Percentiles rank a stretch among this genome's conserved stretches.
phyloP scores from a whole-genome alignment of 2,888 invertebrate genomes.

The Mythimna lalbum region DNA sequence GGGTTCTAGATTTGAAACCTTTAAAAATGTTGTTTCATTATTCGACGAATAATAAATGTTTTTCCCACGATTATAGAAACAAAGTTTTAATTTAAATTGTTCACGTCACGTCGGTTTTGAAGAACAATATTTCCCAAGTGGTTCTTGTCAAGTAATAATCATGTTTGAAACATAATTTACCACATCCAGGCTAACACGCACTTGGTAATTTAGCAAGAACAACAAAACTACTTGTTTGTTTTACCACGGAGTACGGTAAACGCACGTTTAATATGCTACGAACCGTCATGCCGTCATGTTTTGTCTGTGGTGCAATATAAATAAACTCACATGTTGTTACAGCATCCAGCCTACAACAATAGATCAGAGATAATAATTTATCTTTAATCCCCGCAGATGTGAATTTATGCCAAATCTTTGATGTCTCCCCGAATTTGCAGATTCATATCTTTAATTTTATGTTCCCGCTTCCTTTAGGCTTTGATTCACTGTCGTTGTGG shows the following conservation, averaged over 20 bases:
- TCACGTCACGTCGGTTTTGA: not conserved
- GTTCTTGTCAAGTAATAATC: conserved; percentile 11
- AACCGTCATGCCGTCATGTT: not conserved
- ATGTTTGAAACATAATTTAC: conserved; percentile 21
- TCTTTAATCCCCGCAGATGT: conserved; percentile 24
- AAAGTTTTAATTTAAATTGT: not conserved
- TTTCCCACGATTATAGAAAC: conserved; percentile 7
- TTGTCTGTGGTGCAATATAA: conserved; percentile 21
- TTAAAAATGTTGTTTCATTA: not conserved
- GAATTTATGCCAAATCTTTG: conserved; percentile 57
- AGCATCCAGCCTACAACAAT: conserved; percentile 35
- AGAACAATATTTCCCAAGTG: conserved; percentile 17
- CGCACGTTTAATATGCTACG: conserved; percentile 5
- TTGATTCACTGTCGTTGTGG: conserved; percentile 15
- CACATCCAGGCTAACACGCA: conserved; percentile 8
- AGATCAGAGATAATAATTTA: conserved; percentile 37
- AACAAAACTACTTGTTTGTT: conserved; percentile 9
- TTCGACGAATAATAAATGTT: too few relatives aligned
- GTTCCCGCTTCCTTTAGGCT: not conserved
- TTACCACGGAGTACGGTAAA: conserved; percentile 2
- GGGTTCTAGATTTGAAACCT: not conserved
- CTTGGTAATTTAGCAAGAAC: conserved; percentile 29
- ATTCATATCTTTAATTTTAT: conserved; percentile 27
- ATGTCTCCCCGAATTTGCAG: conserved; percentile 31
- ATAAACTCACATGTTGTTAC: conserved; percentile 16